Conservation (phyloP, 2,113 vertebrate species). For the Tragelaphus strepsiceros region DNA sequence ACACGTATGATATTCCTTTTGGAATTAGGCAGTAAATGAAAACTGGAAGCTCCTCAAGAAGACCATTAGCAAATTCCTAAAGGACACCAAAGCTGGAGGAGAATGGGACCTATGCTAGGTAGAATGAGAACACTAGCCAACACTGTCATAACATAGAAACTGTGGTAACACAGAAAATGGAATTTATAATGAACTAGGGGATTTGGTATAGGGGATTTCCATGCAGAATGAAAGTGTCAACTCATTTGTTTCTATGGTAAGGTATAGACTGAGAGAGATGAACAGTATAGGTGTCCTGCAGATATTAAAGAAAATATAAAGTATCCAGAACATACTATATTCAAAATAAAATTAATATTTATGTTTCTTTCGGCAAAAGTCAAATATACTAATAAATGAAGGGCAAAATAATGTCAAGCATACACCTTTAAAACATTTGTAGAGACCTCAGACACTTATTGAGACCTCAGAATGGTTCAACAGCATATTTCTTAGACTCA, state of each 20-base stretch:
- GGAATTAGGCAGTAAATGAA: neutral
- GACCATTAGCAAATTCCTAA: neutral
- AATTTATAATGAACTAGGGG: too few species aligned
- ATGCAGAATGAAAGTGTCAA: too few species aligned
- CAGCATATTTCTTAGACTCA: neutral
- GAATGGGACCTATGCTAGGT: neutral
- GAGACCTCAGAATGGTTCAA: neutral
- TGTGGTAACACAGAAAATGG: neutral
- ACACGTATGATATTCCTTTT: neutral
- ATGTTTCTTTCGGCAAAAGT: neutral
- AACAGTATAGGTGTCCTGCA: neutral
- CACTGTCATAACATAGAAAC: neutral
- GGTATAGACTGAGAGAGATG: neutral
- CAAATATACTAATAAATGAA: neutral
- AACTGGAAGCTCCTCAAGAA: neutral
- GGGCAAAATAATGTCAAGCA: neutral
- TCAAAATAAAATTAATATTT: neutral
- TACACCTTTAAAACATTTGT: neutral
- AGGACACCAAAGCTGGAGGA: neutral
- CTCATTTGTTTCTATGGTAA: neutral
- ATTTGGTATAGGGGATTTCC: neutral
- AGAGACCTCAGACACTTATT: neutral
- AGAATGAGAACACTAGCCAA: neutral
- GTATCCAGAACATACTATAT: neutral
- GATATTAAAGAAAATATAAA: neutral